phyloP scores from a whole-genome alignment of 2,888 invertebrate species.

The Galerucella pusilla region DNA sequence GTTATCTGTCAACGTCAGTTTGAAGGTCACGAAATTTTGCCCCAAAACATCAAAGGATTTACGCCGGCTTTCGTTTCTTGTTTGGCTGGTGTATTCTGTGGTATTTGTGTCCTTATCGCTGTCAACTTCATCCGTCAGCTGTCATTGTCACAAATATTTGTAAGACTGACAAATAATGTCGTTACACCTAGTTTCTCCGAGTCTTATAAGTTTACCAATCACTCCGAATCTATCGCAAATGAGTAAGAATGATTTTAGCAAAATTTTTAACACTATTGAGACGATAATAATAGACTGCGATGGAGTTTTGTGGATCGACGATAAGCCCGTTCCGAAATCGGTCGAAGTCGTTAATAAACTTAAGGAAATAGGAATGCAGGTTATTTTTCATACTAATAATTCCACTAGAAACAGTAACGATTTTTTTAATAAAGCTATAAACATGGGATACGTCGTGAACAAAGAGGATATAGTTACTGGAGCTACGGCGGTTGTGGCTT shows the following conservation, averaged over 20 bases:
- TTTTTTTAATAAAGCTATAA: constrained; percentile 77
- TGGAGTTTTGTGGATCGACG: constrained; percentile 86
- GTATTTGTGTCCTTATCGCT: no score
- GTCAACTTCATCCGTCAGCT: no score
- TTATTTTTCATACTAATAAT: constrained; percentile 91
- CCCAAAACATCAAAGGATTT: no score
- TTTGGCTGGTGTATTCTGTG: no score
- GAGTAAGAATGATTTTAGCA: constrained; percentile 39
- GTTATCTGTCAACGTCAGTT: no score
- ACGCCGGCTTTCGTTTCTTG: no score
- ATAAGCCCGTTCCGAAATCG: constrained; percentile 74
- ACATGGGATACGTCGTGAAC: constrained; percentile 76
- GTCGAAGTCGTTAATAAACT: constrained; percentile 76
- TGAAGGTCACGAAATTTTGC: no score
- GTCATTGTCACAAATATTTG: background rate
- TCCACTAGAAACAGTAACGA: constrained; percentile 84
- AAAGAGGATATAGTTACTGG: constrained; percentile 82
- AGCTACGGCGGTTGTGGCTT: constrained; percentile 81
- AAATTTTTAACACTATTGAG: constrained; percentile 80
- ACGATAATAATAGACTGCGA: constrained; percentile 87
- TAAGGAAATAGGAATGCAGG: constrained; percentile 77
- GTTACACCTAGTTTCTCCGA: background rate
- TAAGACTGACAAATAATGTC: background rate
- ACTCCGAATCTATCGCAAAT: background rate
- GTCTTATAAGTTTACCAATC: background rate